Evolutionary conservation across 2,113 vertebrate species (phyloP), one percentile per base, ranked within the genome.

Genomic region (Onychorhynchus coronatus): DNA sequence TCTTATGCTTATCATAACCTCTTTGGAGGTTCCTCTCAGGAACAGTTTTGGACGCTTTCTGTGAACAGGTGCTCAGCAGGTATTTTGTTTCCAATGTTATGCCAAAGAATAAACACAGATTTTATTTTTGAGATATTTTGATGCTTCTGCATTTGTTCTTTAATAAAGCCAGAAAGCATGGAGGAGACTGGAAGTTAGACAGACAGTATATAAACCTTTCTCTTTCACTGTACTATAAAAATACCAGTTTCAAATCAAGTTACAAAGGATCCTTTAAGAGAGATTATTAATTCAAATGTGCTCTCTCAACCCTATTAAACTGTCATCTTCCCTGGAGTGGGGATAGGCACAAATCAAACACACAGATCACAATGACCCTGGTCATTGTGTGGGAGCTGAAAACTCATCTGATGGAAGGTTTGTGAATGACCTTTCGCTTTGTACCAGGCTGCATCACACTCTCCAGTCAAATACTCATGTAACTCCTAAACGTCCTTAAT

Each of bases 251-350:
- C 50, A 89, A 88, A 78, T 92, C 35, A 90, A 77, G 55, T 78
- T 87, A 65, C 56, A 88, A 84, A 81, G 37, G 25, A 83, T 52
- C 37, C 28, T 62, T 81, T 72, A 61, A 74, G 3, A 68, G 15
- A 78, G 52, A 44, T 78, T 35, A 62, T 61, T 90, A 81, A 78
- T 89, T 74, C 41, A 55, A 78, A 89, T 44, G 49, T 91, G 41
- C 65, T 91, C 53, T 86, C 65, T 86, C 49, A 41, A 52, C 61
- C n/a, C 50, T 72, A 71, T 92, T 91, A 95, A 96, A 81, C 68
- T 77, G 88, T 68, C 79, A n/a, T 56, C 17, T 94, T 68, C 12
- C 37, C 35, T 5, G 9, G 65, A n/a, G 37, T 7, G 61, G 25
- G 61, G 52, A 74, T 20, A 52, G 56, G 28, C 47, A 84, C 79